phyloP scores from a whole-genome alignment of 2,113 vertebrate species.

The Serilophus lunatus region DNA sequence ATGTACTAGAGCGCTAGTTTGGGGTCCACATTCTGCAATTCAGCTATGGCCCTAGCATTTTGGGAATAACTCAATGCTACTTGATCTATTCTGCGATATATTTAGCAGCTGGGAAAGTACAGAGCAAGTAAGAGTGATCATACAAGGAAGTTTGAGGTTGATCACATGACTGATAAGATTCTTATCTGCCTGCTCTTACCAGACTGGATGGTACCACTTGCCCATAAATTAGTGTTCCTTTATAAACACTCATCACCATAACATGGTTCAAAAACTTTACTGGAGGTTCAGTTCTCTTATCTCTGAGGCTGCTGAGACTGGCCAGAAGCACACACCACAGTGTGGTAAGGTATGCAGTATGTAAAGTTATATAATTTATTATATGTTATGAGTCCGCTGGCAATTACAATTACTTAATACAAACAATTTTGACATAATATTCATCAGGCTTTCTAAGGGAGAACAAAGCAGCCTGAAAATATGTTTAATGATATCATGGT shows the following conservation, averaged over 20 bases:
- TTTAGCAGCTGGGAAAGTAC: not conserved
- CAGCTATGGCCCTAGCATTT: not conserved
- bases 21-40: not conserved
- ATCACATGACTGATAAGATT: not conserved
- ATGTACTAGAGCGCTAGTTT: not conserved
- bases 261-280: not conserved
- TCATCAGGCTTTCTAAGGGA: not conserved
- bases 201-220: not conserved
- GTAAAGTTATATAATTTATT: not conserved
- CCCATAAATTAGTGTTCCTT: not conserved
- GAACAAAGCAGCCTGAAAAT: not conserved
- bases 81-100: not conserved
- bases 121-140: not conserved
- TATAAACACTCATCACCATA: not conserved
- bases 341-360: not conserved
- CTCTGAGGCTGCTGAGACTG: not conserved
- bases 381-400: not conserved
- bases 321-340: not conserved
- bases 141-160: not conserved
- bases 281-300: not conserved
- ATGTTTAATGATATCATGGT: rapidly evolving
- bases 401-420: not conserved
- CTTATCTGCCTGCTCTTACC: not conserved
- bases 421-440: not conserved
- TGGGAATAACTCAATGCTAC: not conserved